These are phyloP conservation scores for Australoheros scitulus DNA, from an alignment of 2,113 vertebrate species.

Conservation along the genomic window DNA sequence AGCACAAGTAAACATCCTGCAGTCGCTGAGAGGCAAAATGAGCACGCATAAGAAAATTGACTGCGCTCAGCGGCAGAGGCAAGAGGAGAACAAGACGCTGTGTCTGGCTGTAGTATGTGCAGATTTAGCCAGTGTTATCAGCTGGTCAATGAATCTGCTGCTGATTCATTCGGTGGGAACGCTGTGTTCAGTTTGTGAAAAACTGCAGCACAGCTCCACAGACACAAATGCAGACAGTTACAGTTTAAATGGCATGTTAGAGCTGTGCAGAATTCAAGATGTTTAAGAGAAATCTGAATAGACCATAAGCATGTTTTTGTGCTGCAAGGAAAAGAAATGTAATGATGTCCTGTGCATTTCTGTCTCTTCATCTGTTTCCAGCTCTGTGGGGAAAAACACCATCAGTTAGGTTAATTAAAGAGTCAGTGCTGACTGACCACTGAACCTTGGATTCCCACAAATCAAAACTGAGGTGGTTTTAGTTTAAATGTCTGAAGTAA, in stretches of 20 bases:
- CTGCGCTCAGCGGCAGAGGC: neutral
- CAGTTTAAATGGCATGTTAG: neutral
- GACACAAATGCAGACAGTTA: neutral
- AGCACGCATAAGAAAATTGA: neutral
- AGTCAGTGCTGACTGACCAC: neutral
- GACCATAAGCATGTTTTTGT: neutral
- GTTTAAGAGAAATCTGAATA: neutral
- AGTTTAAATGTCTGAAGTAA: neutral
- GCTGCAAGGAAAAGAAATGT: neutral
- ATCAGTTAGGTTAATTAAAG: conserved; percentile 27
- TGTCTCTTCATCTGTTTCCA: conserved; percentile 5
- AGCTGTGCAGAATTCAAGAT: neutral
- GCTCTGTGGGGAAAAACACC: neutral
- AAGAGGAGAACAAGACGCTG: neutral
- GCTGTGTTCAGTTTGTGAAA: neutral
- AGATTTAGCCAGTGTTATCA: conserved; percentile 11
- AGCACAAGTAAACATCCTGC: neutral
- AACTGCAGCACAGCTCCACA: neutral
- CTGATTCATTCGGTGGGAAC: conserved; percentile 36
- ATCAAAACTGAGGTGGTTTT: conserved; percentile 8
- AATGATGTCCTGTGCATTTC: neutral
- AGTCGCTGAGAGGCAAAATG: neutral
- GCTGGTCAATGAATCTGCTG: conserved; percentile 5
- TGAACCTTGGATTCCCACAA: neutral
- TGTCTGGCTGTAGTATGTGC: neutral